A percentile compares a stretch with the other conserved stretches of the same genome.
Conservation (phyloP, 2,113 vertebrate genomes). For the Herpailurus yagouaroundi region DNA sequence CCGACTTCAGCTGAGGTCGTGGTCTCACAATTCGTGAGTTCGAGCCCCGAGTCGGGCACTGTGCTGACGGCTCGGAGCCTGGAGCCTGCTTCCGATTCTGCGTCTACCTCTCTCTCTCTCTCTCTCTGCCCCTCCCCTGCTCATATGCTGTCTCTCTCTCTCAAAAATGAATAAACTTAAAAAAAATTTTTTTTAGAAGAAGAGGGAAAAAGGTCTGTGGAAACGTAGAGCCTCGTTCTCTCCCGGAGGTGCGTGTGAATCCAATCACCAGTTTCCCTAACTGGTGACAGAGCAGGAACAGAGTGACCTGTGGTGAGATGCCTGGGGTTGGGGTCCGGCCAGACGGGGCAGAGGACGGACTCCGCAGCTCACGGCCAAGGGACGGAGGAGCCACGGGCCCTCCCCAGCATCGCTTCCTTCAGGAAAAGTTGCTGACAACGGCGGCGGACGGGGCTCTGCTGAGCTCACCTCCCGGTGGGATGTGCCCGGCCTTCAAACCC, state of each 20-base stretch:
- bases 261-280: neutral
- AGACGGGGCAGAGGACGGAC: neutral
- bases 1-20: too few species aligned
- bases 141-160: too few species aligned
- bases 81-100: too few species aligned
- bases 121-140: too few species aligned
- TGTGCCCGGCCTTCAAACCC: fast-evolving
- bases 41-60: too few species aligned
- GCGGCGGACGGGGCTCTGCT: neutral
- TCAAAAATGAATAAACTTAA: too few species aligned
- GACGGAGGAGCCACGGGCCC: fast-evolving
- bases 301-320: fast-evolving
- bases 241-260: fast-evolving
- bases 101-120: too few species aligned
- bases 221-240: fast-evolving
- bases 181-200: too few species aligned
- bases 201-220: neutral
- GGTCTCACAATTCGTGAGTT: too few species aligned
- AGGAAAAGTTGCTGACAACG: neutral
- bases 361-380: neutral
- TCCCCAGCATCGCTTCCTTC: neutral
- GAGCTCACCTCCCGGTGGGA: neutral
- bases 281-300: fast-evolving
- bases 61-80: too few species aligned
- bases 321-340: fast-evolving